Conservation (phyloP, 2,797 vertebrate genomes). For the Danio albolineatus region DNA sequence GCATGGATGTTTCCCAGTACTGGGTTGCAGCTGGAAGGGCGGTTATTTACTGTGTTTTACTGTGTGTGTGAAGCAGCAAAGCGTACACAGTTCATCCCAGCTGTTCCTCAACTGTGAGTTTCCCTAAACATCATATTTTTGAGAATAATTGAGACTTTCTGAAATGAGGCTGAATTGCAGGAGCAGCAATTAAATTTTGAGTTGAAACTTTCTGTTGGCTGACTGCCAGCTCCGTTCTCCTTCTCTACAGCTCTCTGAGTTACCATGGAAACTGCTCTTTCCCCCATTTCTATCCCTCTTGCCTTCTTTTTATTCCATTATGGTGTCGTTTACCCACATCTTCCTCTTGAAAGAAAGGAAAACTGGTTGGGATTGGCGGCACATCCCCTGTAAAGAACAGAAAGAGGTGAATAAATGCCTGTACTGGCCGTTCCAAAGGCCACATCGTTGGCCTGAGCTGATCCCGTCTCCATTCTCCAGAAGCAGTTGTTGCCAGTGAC, state of each 20-base stretch:
- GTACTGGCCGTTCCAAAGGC: slow-evolving; percentile 8
- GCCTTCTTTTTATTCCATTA: slow-evolving; percentile 24
- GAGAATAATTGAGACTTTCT: slow-evolving; percentile 46
- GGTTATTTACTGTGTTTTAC: not conserved
- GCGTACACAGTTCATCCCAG: slow-evolving; percentile 8
- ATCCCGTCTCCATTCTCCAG: slow-evolving; percentile 28
- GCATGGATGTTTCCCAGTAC: too few species aligned
- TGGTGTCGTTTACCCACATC: slow-evolving; percentile 15
- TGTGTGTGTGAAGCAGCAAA: not conserved
- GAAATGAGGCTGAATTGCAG: slow-evolving; percentile 44
- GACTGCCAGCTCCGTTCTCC: slow-evolving; percentile 38
- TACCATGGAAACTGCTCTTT: slow-evolving; percentile 66
- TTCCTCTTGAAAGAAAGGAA: slow-evolving; percentile 16
- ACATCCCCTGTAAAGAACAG: not conserved
- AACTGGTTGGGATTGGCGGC: not conserved
- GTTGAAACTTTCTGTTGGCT: slow-evolving; percentile 55
- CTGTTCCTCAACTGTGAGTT: slow-evolving; percentile 41
- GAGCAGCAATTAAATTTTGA: slow-evolving; percentile 53
- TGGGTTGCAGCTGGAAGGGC: too few species aligned
- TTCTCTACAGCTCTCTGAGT: slow-evolving; percentile 52
- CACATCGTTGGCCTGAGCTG: slow-evolving; percentile 29
- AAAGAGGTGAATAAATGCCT: slow-evolving; percentile 23
- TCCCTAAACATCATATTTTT: slow-evolving; percentile 42
- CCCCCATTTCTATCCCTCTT: slow-evolving; percentile 38
- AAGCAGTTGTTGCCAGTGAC: slow-evolving; percentile 26